Base-by-base conservation (phyloP, 2,113 vertebrate genomes). In the Etia nguti region DNA sequence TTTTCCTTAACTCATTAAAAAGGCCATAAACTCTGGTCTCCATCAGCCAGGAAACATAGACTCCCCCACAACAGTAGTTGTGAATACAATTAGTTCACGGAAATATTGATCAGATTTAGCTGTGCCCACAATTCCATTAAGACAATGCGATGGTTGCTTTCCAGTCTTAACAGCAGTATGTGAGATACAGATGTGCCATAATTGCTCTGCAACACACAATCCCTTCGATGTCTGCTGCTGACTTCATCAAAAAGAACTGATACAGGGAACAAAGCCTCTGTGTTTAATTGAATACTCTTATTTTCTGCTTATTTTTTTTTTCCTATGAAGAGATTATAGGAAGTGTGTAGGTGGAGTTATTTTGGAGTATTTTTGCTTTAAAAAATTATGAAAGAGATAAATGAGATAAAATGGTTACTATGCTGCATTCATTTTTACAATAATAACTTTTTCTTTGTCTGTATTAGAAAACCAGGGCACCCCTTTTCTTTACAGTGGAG, bases 21-120 rank as follows among this genome's bases (percentile, higher is more conserved):
- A 73, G 88, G 26, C 79, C 73, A 88, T 92, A 93, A 95, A 94
- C 83, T 88, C 56, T 87, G 36, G 88, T 86, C 73, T 90, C 86
- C 82, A 90, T 83, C 24, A 80, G 84, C 81, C 22, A 81, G 15
- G 2, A 86, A 79, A 57, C n/a, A 85, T 88, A 88, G 85, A 89
- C 29, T 10, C 41, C 18, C 7, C 26, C 68, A n/a, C 3, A 26
- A 36, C 13, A 43, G 22, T 11, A 68, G 59, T n/a, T 80, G 41
- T 68, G 59, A 87, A 87, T 43, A 65, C 54, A 84, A 90, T 92
- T 87, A 81, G 56, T 75, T 88, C 82, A 83, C 10, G 2, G 46
- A 86, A 62, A 83, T 68, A 86, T 86, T 83, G 48, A 91, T 90
- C 86, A 77, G 50, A 90, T 93, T 82, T 89, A 82, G 38, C 41